Percentiles rank a stretch among this genome's conserved stretches.
Conservation (phyloP, 2,797 vertebrate genomes). For the Amazonetta brasiliensis region DNA sequence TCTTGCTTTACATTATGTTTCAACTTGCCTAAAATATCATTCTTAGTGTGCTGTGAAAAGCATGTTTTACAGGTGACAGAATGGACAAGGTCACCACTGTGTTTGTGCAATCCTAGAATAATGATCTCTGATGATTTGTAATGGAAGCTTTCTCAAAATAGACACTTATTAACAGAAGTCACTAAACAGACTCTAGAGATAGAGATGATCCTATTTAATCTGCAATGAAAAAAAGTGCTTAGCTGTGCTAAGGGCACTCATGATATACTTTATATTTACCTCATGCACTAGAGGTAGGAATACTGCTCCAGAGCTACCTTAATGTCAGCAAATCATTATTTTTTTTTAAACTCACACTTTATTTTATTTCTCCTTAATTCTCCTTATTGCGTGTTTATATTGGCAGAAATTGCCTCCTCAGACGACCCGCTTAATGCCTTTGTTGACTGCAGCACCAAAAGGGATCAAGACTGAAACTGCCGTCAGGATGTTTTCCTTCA, state of each 20-base stretch:
- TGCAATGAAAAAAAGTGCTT: background rate
- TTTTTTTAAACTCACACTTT: background rate
- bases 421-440: background rate
- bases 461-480: background rate
- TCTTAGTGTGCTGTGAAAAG: background rate
- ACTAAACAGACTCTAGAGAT: background rate
- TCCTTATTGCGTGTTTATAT: background rate
- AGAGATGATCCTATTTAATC: background rate
- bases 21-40: background rate
- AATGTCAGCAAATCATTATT: background rate
- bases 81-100: background rate
- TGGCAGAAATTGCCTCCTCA: background rate
- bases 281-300: background rate
- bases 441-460: fast-evolving
- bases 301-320: background rate
- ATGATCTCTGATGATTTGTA: background rate
- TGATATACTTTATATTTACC: background rate
- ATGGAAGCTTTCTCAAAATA: background rate
- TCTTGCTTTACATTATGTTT: background rate
- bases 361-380: background rate
- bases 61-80: background rate
- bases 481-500: background rate
- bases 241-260: background rate
- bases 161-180: background rate
- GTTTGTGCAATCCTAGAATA: background rate